Conservation (phyloP, 2,888 invertebrate genomes). For the Nymphalis polychloros region DNA sequence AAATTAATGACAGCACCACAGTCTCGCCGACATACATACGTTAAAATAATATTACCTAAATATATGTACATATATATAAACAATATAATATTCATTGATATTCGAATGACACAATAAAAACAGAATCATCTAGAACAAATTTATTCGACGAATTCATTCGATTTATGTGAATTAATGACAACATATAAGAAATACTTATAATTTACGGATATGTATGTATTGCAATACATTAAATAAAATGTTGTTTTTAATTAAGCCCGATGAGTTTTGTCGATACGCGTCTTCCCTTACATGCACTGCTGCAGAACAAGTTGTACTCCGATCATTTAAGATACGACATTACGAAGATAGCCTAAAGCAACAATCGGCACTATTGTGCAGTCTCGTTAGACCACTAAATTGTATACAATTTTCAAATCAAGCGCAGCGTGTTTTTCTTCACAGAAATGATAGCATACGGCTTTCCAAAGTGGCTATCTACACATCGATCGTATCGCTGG, state of each 20-base stretch:
- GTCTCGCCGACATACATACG: no score
- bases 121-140: no score
- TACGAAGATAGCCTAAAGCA: conserved; percentile 42
- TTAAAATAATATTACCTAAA: no score
- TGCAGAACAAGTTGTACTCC: conserved; percentile 20
- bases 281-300: conserved; percentile 26
- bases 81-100: no score
- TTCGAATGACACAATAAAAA: no score
- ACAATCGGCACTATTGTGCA: conserved; percentile 26
- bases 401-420: conserved; percentile 33
- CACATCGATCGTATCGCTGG: conserved; percentile 16
- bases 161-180: not conserved
- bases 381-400: conserved; percentile 29
- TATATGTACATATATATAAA: no score
- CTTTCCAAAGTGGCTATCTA: conserved; percentile 21
- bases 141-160: no score
- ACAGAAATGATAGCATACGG: conserved; percentile 20
- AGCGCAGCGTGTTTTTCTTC: conserved; percentile 28
- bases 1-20: no score
- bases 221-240: conserved; percentile 17
- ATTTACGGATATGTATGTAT: conserved; percentile 1
- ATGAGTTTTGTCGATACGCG: conserved; percentile 25
- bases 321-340: conserved; percentile 31
- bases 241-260: conserved; percentile 30
- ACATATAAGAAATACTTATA: not conserved